Conservation (phyloP, 2,113 vertebrate species). For the Nestor notabilis region DNA sequence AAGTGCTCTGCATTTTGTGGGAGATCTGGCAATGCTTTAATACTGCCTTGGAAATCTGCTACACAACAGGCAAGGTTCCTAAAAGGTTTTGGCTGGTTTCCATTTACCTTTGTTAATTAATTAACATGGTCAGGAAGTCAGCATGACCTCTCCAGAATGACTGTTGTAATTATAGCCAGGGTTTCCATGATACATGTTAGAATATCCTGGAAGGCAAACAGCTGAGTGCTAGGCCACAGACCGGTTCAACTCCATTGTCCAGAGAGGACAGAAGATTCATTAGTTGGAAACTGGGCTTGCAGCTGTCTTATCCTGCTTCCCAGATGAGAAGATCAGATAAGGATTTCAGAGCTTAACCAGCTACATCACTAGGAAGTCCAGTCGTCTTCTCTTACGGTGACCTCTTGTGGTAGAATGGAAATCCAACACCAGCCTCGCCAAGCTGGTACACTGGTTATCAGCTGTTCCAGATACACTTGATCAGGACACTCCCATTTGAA, state of each 20-base stretch:
- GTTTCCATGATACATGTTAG: constrained; percentile 3
- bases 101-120: constrained; percentile 17
- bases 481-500: not conserved
- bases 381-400: not conserved
- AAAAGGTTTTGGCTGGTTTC: not conserved
- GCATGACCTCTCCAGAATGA: not conserved
- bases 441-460: not conserved
- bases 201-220: not conserved
- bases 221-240: not conserved
- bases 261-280: not conserved
- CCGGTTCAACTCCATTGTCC: not conserved
- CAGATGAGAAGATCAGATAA: not conserved
- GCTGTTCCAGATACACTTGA: not conserved
- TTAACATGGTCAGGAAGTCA: not conserved
- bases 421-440: not conserved
- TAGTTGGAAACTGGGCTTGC: not conserved
- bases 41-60: not conserved
- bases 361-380: not conserved
- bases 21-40: not conserved
- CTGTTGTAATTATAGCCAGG: not conserved
- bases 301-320: not conserved
- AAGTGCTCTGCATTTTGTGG: not conserved
- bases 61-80: not conserved
- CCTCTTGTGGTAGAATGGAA: not conserved
- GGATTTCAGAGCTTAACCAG: not conserved